Evolutionary conservation across 2,888 invertebrate genomes (phyloP).

Genomic region (Perithous albicinctus): DNA sequence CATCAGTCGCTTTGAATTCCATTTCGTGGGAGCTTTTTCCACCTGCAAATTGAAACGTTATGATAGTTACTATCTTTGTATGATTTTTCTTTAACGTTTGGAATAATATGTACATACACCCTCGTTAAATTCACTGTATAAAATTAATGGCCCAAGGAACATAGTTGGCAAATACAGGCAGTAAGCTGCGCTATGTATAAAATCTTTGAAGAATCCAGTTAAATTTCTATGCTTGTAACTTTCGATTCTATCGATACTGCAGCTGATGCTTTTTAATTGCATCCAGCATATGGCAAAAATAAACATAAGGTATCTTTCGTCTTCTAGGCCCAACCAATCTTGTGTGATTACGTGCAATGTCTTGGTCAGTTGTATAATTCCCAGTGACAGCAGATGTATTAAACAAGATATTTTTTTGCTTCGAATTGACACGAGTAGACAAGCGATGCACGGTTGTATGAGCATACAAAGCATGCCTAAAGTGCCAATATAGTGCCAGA

Average conservation of each 20-base stretch:
- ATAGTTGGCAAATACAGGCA: conserved; percentile 93
- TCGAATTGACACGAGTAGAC: conserved; percentile 85
- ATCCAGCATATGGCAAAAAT: conserved; percentile 89
- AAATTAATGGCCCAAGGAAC: conserved; percentile 93
- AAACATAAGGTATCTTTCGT: conserved; percentile 86
- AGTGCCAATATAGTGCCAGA: conserved; percentile 85
- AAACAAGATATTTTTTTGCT: conserved; percentile 87
- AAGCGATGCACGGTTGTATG: conserved; percentile 87
- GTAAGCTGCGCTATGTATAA: conserved; percentile 88
- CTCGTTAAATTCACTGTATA: conserved; percentile 89
- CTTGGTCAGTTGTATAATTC: conserved; percentile 86
- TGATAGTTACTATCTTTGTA: neutral
- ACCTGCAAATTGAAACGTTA: conserved; percentile 71
- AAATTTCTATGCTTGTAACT: conserved; percentile 77
- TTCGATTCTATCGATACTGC: conserved; percentile 87
- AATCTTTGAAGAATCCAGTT: conserved; percentile 84
- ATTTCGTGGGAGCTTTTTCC: conserved; percentile 82
- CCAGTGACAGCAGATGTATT: conserved; percentile 85
- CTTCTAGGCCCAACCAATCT: conserved; percentile 84
- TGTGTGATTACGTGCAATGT: conserved; percentile 85
- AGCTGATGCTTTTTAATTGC: conserved; percentile 91
- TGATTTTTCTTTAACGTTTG: neutral
- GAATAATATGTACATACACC: conserved; percentile 80
- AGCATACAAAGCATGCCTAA: conserved; percentile 86
- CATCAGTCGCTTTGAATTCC: conserved; percentile 73